Conservation (phyloP, 1,140 invertebrate species). For the Neodiprion pinetum region DNA sequence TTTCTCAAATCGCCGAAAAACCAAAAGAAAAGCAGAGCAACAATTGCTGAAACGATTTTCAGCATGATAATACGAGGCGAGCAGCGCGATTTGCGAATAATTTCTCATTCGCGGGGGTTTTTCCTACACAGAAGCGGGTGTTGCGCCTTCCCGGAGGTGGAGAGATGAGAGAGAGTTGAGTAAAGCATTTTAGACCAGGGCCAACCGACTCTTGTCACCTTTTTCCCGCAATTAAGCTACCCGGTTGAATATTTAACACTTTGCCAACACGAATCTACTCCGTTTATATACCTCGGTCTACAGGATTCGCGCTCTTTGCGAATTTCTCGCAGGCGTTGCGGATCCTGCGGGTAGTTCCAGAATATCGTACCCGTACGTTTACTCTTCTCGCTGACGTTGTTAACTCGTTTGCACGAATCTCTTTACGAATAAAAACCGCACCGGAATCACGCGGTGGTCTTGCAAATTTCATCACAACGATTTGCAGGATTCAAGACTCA, state of each 20-base stretch:
- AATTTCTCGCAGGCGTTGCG: not conserved
- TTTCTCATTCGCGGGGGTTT: no score
- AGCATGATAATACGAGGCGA: no score
- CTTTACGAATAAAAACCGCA: not conserved
- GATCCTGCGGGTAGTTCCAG: no score
- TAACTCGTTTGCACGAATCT: not conserved
- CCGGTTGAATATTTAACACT: constrained; percentile 5
- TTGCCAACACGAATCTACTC: constrained; percentile 1
- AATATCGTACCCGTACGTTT: not conserved
- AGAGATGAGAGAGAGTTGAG: not conserved
- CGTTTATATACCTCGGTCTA: not conserved
- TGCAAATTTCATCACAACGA: no score
- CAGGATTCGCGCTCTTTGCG: not conserved
- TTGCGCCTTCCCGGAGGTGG: not conserved
- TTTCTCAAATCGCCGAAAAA: no score
- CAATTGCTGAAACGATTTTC: no score
- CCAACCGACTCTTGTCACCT: not conserved
- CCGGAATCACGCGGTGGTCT: no score
- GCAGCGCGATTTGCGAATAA: no score
- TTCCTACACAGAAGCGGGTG: no score
- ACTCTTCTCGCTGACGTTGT: not conserved
- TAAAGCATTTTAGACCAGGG: not conserved
- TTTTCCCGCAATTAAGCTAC: constrained; percentile 4
- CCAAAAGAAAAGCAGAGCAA: no score
- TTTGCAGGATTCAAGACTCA: no score